Evolutionary conservation across 2,888 invertebrate genomes (phyloP).

Genomic region (Apeira syringaria): DNA sequence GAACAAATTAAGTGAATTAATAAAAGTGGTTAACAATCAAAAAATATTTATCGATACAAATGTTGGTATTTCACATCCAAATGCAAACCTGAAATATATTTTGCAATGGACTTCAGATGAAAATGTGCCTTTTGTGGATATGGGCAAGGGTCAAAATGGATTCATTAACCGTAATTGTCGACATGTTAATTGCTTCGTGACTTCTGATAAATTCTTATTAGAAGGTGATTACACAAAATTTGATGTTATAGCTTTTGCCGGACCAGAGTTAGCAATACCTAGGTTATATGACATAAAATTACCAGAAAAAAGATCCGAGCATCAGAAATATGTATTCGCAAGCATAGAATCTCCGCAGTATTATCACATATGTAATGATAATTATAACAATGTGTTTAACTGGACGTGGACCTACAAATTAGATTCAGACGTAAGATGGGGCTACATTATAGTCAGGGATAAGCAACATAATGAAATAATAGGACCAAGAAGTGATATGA

Average conservation of each 20-base stretch:
- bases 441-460: slow-evolving; percentile 57
- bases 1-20: too few species aligned
- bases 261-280: slow-evolving; percentile 13
- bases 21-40: not conserved
- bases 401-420: slow-evolving; percentile 64
- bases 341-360: slow-evolving; percentile 55
- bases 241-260: slow-evolving; percentile 37
- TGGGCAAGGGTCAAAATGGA: slow-evolving; percentile 48
- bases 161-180: slow-evolving; percentile 52
- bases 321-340: slow-evolving; percentile 59
- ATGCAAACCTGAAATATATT: slow-evolving; percentile 48
- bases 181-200: slow-evolving; percentile 52
- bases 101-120: slow-evolving; percentile 53
- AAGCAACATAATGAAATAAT: slow-evolving; percentile 41
- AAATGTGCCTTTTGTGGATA: slow-evolving; percentile 50
- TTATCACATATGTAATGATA: slow-evolving; percentile 44
- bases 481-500: slow-evolving; percentile 55
- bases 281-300: slow-evolving; percentile 15
- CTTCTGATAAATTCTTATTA: slow-evolving; percentile 31
- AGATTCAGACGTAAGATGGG: slow-evolving; percentile 54
- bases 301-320: slow-evolving; percentile 38
- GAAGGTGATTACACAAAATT: slow-evolving; percentile 33
- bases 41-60: not conserved
- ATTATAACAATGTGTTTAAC: slow-evolving; percentile 54
- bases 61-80: not conserved